Conservation (phyloP, 1,140 invertebrate species). For the Planococcus citri region DNA sequence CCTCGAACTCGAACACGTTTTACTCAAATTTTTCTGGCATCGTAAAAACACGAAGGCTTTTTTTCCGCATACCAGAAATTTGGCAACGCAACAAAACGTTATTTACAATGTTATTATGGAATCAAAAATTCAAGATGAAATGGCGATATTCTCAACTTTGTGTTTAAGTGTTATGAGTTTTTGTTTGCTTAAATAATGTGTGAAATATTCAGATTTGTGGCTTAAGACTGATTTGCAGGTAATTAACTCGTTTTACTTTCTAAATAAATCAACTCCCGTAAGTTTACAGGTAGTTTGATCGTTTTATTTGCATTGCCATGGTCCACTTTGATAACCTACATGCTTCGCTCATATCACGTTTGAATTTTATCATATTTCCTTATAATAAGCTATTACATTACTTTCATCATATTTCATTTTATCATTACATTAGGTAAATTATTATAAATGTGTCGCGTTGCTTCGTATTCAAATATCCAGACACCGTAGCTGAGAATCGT, state of each 20-base stretch:
- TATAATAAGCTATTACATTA: neutral
- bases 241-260: neutral
- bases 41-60: no score
- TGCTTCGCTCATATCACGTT: neutral
- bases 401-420: no score
- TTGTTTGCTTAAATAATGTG: neutral
- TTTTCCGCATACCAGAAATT: neutral
- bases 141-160: constrained; percentile 6
- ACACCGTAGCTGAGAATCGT: no score
- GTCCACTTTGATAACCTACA: neutral
- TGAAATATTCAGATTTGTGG: neutral
- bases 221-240: constrained; percentile 6
- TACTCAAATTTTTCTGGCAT: no score
- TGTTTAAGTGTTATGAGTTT: neutral
- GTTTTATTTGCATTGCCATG: neutral
- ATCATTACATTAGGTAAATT: no score
- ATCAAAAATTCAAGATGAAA: neutral
- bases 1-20: no score
- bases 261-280: neutral
- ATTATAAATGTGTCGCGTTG: no score
- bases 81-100: neutral
- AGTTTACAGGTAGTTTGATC: neutral
- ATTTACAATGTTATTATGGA: neutral
- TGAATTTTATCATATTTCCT: neutral
- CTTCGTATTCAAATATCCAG: no score